Base-by-base conservation (phyloP, 92 coral and sea anemone species). In the Nematostella vectensis region DNA sequence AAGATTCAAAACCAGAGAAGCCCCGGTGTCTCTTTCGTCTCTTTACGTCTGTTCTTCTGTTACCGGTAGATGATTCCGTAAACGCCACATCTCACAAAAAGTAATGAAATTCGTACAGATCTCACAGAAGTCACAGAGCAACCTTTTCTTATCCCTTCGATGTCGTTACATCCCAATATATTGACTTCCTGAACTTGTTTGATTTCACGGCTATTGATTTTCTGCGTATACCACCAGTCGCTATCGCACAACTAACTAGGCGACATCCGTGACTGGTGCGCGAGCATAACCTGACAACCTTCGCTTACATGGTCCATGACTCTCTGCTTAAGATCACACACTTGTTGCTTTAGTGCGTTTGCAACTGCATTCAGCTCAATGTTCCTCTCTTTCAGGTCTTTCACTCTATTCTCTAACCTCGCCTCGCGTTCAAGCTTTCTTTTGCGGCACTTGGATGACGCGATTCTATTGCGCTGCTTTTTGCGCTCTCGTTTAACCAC, bases 231-330 rank as follows among this genome's bases (percentile, higher is more conserved):
- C 28, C 54, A 27, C 15, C 16, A 55, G n/a, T 63, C 54, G 72
- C 62, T 66, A 33, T 15, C 15, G 15, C 8, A 65, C 61, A 71
- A 61, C 64, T 52, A 36, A 44, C 55, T 59, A 29, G 60, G 19
- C 59, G 63, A 74, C 76, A 85, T 75, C 55, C 78, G 95, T 19
- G 95, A 75, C 59, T 85, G 95, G 69, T 93, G 96, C 31, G 81
- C 88, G 25, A 93, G 74, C 96, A 88, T 87, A 55, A 93, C 86
- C 72, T 88, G 99, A 57, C 99, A 93, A 11, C 99, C 99, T 51
- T 93, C 99, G 17, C 83, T 71, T 65, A 93, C 99, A 78, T 93
- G 99, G 65, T 93, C 99, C 99, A 93, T 93, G 10, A 93, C 99
- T 49, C 69, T 67, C 55, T 93, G 99, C 61, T 93, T 93, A 27